Base-by-base conservation (phyloP, 2,888 invertebrate genomes). In the Coecobrya sp. region DNA sequence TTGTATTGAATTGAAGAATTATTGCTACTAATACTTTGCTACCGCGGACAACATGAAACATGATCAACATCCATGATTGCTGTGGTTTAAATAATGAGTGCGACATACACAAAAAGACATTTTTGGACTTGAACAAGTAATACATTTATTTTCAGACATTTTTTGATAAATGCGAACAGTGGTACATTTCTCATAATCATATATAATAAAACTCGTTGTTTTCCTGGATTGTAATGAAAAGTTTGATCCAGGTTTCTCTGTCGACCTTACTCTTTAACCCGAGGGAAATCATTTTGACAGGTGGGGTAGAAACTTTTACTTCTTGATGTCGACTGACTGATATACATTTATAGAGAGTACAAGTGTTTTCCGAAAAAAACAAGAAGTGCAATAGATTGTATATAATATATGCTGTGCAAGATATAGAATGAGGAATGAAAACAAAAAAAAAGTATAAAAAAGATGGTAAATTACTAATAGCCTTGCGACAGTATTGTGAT, bases 131-230 rank as follows among this genome's bases (percentile, higher is more conserved):
- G 73, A 84, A 89, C 76, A 92, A 92, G 92, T 87, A 85, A 82
- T 91, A 76, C 68, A 62, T 92, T 91, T 89, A 88, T 92, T 88
- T 70, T 92, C 81, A 86, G 68, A 81, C 59, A 91, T 91, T 81
- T 86, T 76, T 86, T 89, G 19, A 92, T 92, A 92, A 92, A 92
- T 92, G 92, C 92, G 88, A 89, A 92, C 88, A 88, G 85, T 86
- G 92, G 92, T 92, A 92, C 92, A 85, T 92, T 88, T 86, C 70
- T 84, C 59, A 82, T 55, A 81, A 68, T 25, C 19, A 68, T 73
- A 49, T n/a, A 70, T 59, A 62, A 86, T 65, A 91, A 86, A 90
- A 92, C 62, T 92, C 92, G 92, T 92, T 92, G 92, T 92, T 59
- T 85, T 85, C 89, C 92, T 89, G 89, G 88, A 76, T 79, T 90